These are phyloP conservation scores for Ophiothrix spiculata DNA, from an alignment of 35 echinoderm and acorn worm genomes.

Conservation along the genomic window DNA sequence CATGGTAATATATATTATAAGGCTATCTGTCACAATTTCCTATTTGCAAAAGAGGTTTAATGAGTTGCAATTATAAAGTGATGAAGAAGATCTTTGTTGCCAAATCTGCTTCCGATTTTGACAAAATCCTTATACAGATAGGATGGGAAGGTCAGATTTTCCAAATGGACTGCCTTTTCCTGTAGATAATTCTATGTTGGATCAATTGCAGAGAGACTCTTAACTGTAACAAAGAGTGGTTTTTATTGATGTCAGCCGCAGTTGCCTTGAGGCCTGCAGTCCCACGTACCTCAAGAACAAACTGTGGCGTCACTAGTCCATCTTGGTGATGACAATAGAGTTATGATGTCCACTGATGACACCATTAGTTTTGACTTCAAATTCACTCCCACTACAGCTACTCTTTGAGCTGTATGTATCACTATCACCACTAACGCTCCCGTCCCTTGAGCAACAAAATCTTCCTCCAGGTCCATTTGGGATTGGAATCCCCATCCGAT, in stretches of 20 bases:
- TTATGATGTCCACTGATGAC: neutral
- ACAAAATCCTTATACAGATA: too few species aligned
- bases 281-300: too few species aligned
- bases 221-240: neutral
- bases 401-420: neutral
- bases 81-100: too few species aligned
- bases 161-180: too few species aligned
- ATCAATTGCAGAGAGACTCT: neutral
- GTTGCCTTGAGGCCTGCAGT: neutral
- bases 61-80: too few species aligned
- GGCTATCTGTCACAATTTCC: too few species aligned
- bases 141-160: too few species aligned
- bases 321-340: neutral
- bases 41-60: too few species aligned
- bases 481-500: neutral
- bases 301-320: neutral
- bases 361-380: neutral
- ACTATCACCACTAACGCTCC: neutral
- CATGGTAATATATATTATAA: too few species aligned
- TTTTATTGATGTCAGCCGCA: neutral
- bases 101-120: too few species aligned
- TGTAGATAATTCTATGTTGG: neutral
- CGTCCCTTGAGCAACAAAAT: neutral
- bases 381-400: neutral
- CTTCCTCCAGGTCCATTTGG: neutral